These are phyloP conservation scores for Sprattus sprattus DNA, from an alignment of 2,113 vertebrate genomes.

Conservation along the genomic window DNA sequence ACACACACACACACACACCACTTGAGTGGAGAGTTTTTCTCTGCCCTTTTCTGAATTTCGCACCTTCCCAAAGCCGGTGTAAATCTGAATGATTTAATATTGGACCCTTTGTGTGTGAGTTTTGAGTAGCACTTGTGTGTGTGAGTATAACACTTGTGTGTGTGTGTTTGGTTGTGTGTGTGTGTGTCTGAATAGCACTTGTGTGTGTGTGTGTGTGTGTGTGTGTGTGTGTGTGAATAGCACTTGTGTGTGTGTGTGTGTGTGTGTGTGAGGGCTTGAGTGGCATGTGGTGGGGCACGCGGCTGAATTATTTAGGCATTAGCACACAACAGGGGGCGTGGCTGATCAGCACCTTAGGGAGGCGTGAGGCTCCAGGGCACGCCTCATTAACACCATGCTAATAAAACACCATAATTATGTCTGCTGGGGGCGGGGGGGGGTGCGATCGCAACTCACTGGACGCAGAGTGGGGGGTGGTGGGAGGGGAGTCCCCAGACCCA, in stretches of 20 bases:
- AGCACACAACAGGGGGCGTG: constrained; percentile 21
- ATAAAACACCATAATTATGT: constrained; percentile 30
- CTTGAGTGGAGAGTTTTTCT: neutral
- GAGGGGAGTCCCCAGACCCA: neutral
- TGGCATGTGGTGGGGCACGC: neutral
- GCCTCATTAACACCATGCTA: constrained; percentile 37
- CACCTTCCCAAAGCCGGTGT: neutral
- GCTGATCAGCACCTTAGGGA: constrained; percentile 26
- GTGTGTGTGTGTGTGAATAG: too few relatives aligned
- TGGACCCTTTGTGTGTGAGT: neutral
- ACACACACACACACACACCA: too few relatives aligned
- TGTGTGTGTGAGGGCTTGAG: neutral
- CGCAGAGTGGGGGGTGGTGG: neutral
- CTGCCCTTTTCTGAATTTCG: neutral
- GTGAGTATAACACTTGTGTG: too few relatives aligned
- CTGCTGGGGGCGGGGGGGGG: neutral
- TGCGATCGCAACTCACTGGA: neutral
- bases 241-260: constrained; percentile 4
- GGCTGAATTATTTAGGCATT: constrained; percentile 33
- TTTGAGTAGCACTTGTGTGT: too few relatives aligned
- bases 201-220: neutral
- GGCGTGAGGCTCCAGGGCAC: constrained; percentile 26
- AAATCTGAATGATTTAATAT: neutral
- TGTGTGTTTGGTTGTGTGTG: too few relatives aligned
- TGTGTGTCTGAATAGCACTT: neutral